Evolutionary conservation across 2,888 invertebrate genomes (phyloP), one percentile per base, ranked within the genome.

Genomic region (Thera britannica): DNA sequence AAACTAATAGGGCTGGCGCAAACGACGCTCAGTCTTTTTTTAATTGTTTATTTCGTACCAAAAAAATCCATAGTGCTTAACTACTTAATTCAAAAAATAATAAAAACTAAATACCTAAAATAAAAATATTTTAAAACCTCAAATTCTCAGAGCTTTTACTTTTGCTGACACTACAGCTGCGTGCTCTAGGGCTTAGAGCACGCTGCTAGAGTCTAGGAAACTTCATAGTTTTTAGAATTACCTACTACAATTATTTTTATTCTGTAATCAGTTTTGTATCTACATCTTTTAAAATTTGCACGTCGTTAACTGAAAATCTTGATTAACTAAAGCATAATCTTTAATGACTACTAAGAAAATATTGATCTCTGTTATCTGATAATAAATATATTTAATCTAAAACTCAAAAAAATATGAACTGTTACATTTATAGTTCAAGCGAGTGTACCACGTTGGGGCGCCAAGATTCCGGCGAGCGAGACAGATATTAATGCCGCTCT

Each of bases 391-490:
- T n/a, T n/a, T 23, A 23, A 23, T 23, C 23, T 23, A 23, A 23
- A 23, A 1, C 23, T 23, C 23, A 23, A 23, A 23, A 23, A 23
- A 23, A 7, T 4, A 9, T 46, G 7, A 46, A 46, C 2, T 46
- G 44, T 9, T 7, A 46, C 9, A 9, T 9, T 46, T 2, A 9
- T 46, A 46, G 44, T 46, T 8, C 44, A 46, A 9, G 8, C 9
- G 44, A 56, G 38, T 58, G 63, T 67, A 66, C 70, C 55, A 52
- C 59, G 49, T 58, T 55, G 67, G 58, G 90, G 90, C 90, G 90
- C 82, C 82, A 82, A 69, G 59, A 76, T 72, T 80, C 80, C 75
- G 75, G 80, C 79, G 74, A 77, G 81, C 3, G 80, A 74, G 80
- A 80, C 75, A 77, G 75, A 64, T 58, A 63, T 60, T 70, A 71